Evolutionary conservation across 2,113 vertebrate species (phyloP).

Genomic region (Malurus elegans): DNA sequence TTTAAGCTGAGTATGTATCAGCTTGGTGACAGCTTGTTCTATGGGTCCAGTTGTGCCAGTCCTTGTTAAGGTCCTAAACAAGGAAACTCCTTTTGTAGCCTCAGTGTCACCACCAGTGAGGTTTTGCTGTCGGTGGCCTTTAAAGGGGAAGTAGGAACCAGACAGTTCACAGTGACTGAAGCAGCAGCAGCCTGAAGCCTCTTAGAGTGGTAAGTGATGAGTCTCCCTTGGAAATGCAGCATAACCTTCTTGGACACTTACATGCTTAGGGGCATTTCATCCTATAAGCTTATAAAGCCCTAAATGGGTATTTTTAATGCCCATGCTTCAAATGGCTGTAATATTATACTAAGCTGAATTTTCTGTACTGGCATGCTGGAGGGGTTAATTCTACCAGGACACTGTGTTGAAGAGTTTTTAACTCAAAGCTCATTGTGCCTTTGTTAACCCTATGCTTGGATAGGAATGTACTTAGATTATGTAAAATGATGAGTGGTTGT

Average conservation of each 20-base stretch:
- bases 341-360: not conserved
- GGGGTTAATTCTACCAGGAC: not conserved
- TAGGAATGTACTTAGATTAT: not conserved
- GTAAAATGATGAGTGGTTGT: not conserved
- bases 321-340: not conserved
- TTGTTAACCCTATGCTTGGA: not conserved
- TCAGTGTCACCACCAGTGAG: not conserved
- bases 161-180: not conserved
- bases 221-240: not conserved
- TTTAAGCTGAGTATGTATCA: not conserved
- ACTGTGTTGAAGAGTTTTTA: not conserved
- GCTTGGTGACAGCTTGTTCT: not conserved
- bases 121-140: not conserved
- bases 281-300: not conserved
- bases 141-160: conserved; percentile 12
- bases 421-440: not conserved
- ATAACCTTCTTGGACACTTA: not conserved
- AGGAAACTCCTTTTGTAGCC: not conserved
- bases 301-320: not conserved
- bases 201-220: not conserved
- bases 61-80: not conserved
- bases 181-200: not conserved
- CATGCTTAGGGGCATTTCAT: not conserved
- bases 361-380: not conserved
- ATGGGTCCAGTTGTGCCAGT: not conserved